These are phyloP conservation scores for Sebastes matsubarae DNA, from an alignment of 2,797 vertebrate genomes.

Conservation along the genomic window DNA sequence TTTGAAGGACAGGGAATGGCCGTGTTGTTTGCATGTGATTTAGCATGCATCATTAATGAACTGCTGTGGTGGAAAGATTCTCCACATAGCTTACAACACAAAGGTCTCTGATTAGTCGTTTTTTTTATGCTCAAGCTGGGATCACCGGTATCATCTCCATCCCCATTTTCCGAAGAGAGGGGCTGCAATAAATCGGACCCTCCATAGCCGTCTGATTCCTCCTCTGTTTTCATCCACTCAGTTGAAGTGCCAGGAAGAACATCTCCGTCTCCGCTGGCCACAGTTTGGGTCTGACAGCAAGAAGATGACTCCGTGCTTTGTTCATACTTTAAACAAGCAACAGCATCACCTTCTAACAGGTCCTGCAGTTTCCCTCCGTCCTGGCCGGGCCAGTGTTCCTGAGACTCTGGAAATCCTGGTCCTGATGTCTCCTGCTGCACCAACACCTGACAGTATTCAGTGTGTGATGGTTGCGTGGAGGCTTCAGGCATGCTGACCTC, in stretches of 20 bases:
- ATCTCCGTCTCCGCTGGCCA: not conserved
- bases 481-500: not conserved
- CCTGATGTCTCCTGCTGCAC: not conserved
- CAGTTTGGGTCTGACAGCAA: not conserved
- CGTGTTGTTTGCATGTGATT: not conserved
- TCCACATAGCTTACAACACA: not conserved
- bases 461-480: not conserved
- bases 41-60: not conserved
- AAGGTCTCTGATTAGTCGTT: not conserved
- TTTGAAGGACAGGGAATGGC: not conserved
- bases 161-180: not conserved
- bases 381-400: not conserved
- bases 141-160: not conserved
- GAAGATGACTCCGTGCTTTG: not conserved
- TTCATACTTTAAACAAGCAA: not conserved
- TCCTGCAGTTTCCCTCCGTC: not conserved
- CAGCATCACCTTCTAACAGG: not conserved
- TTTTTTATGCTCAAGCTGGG: not conserved
- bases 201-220: not conserved
- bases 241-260: not conserved
- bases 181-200: not conserved
- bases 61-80: not conserved
- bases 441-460: too few species aligned
- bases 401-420: not conserved
- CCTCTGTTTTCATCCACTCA: not conserved